Evolutionary conservation across 2,797 vertebrate species (phyloP).

Genomic region (Odontamblyopus lacepedii): DNA sequence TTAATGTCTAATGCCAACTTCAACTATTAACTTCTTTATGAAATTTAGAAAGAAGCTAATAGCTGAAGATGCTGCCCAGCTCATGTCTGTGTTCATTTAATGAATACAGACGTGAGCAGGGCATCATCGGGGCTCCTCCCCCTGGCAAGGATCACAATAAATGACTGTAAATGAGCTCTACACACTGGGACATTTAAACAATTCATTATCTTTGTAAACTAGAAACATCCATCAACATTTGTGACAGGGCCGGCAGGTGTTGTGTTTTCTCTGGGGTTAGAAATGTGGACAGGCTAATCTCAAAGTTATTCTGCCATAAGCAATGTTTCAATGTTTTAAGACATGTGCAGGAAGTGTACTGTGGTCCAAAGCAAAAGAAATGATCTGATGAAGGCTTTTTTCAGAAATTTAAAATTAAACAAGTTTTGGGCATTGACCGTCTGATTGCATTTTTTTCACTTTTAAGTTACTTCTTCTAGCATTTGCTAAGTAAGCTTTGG

Average conservation of each 20-base stretch:
- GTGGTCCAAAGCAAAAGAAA: too few relatives aligned
- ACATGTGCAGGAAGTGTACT: too few relatives aligned
- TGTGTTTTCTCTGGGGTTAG: conserved; percentile 54
- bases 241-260: conserved; percentile 71
- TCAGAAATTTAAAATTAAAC: too few relatives aligned
- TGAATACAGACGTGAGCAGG: neutral
- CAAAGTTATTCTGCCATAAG: conserved; percentile 56
- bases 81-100: neutral
- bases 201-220: conserved; percentile 74
- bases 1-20: neutral
- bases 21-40: neutral
- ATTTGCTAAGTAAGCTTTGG: too few relatives aligned
- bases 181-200: conserved; percentile 58
- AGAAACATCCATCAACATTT: conserved; percentile 77
- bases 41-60: too few relatives aligned
- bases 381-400: too few relatives aligned
- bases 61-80: too few relatives aligned
- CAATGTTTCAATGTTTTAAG: conserved; percentile 29
- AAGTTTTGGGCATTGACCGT: too few relatives aligned
- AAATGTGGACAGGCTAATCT: conserved; percentile 44
- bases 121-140: conserved; percentile 3
- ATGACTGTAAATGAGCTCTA: conserved; percentile 46
- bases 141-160: conserved; percentile 27
- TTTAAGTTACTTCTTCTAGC: too few relatives aligned
- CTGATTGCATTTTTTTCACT: too few relatives aligned